These are phyloP conservation scores for Ornithorhynchus anatinus DNA, from an alignment of 2,113 vertebrate species.

Conservation along the genomic window DNA sequence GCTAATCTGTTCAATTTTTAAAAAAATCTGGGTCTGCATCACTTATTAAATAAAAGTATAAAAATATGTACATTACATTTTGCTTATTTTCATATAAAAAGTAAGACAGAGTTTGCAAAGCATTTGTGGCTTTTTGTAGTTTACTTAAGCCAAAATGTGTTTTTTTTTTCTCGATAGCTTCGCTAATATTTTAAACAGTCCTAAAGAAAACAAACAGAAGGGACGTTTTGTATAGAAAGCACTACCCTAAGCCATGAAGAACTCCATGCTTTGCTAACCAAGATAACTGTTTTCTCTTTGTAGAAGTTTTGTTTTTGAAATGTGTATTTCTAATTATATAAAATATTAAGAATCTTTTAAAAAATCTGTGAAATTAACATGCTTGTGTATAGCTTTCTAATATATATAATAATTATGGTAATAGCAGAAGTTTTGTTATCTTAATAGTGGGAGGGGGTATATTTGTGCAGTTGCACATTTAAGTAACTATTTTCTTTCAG, in stretches of 20 bases:
- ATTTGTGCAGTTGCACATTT: constrained; percentile 92
- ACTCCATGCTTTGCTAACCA: constrained; percentile 96
- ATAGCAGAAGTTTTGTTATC: constrained; percentile 89
- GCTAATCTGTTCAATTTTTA: constrained; percentile 86
- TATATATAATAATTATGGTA: constrained; percentile 92
- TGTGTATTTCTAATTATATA: constrained; percentile 99
- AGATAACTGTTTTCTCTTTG: constrained; percentile 98
- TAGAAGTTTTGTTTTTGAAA: constrained; percentile 98
- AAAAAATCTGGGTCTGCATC: constrained; percentile 91
- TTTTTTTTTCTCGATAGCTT: constrained; percentile 94
- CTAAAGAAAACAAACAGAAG: constrained; percentile 79
- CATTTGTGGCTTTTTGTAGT: constrained; percentile 99
- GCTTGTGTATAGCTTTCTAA: constrained; percentile 99
- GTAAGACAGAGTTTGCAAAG: constrained; percentile 98
- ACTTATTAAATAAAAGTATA: constrained; percentile 93
- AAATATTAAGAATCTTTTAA: constrained; percentile 99
- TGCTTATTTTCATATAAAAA: constrained; percentile 99
- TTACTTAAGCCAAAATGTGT: constrained; percentile 99
- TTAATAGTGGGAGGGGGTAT: constrained; percentile 91
- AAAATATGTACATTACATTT: constrained; percentile 98
- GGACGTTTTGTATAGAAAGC: constrained; percentile 85
- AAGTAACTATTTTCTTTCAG: constrained; percentile 77
- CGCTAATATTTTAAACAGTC: constrained; percentile 92
- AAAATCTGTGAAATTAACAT: constrained; percentile 99
- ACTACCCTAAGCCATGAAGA: constrained; percentile 93